Evolutionary conservation across 1,140 invertebrate species (phyloP), one percentile per base, ranked within the genome.

Genomic region (Triops longicaudatus): DNA sequence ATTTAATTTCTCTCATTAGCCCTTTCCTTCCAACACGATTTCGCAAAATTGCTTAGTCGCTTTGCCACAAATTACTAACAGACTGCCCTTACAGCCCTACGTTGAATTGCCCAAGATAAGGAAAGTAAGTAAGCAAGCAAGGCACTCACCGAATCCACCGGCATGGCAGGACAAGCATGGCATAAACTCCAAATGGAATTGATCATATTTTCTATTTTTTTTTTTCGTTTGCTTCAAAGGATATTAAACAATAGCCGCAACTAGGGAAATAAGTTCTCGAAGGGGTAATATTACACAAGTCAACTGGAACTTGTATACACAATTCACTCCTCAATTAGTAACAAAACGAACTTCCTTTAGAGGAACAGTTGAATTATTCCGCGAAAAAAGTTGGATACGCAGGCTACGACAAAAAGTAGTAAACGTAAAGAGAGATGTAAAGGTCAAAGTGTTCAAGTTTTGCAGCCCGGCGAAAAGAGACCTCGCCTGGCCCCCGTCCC

Each of bases 111-210:
- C 50, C 50, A 22, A 17, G 17, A 17, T 14, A 17, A 63, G 4
- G 43, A 63, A 22, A 17, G 22, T 14, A 63, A 63, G n/a, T 50
- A 11, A 63, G 31, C n/a, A 63, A 63, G 50, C 22, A 5, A n/a
- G 22, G 17, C 14, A 75, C 31, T 75, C 37, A 42, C 63, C 63
- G 63, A 43, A 43, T 75, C 63, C 42, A 43, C 74, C 42, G 76
- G 27, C 27, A 77, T 73, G 43, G 76, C 63, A 41, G 76, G 76
- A 44, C 76, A 77, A 42, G 76, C 72, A 44, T 77, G 76, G 42
- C 76, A 77, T 26, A 77, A 71, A 43, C 63, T 77, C 76, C 76
- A 77, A 26, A 77, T 72, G 26, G 76, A 77, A 44, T 72, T 77
- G 42, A 77, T 77, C 76, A 77, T 77, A n/a, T 28, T 43, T 77